Base-by-base conservation (phyloP, 2,888 invertebrate species). In the Ornithoptera alexandrae region DNA sequence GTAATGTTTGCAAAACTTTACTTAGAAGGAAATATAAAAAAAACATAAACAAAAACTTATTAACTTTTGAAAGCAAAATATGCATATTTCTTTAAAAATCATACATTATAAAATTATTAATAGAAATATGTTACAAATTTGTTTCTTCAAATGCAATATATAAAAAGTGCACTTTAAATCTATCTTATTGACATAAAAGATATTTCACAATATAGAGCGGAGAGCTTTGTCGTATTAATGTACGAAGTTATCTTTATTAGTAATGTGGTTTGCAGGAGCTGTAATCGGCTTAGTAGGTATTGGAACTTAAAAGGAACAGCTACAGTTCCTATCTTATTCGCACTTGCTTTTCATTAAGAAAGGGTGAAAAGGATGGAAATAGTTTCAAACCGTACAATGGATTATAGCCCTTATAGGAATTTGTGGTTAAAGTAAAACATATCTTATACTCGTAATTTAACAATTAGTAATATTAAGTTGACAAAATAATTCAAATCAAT, bases 201-300 rank as follows among this genome's bases (percentile, higher is more conserved):
- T n/a, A 67, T 17, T 24, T n/a, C 22, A 62, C 46, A 30, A 62
- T 60, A 30, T 61, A 22, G 42, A 12, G 20, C 61, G 57, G 46
- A 69, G 65, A 46, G 61, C 65, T 69, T 62, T 65, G 57, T 69
- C 69, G 65, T 46, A 61, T 69, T 56, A 61, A 61, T 63, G 36
- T 68, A 22, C 53, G 46, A 64, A 65, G 65, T 65, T 69, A 69
- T 69, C 69, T 69, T 65, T 61, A 69, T 69, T 69, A 69, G 53
- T 69, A 62, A 61, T 65, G 39, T 57, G 42, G 56, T 46, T 61
- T 61, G 56, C 57, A 42, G 65, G 61, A 53, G 61, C 46, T 62
- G 7, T 69, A 69, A 69, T 69, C 69, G 65, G 56, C 69, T 69
- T 65, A 69, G 56, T n/a, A 30, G 5, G 63, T 63, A 63, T 67